phyloP scores from a whole-genome alignment of 2,888 invertebrate genomes.

The Ptychoptera albimana region DNA sequence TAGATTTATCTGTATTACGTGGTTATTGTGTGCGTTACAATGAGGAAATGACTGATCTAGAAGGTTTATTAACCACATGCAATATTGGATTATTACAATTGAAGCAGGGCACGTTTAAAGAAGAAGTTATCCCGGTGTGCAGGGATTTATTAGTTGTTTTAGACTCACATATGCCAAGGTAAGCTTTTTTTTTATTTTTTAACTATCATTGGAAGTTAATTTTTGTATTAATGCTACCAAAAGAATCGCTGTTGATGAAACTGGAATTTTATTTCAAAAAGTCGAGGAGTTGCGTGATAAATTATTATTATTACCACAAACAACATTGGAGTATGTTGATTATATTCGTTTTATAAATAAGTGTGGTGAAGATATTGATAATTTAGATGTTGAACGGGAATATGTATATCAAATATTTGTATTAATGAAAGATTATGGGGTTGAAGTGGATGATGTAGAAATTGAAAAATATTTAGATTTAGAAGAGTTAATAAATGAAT shows the following conservation, averaged over 20 bases:
- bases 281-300: conserved; percentile 41
- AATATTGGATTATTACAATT: conserved; percentile 58
- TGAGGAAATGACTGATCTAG: conserved; percentile 49
- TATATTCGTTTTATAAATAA: conserved; percentile 38
- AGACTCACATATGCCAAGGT: conserved; percentile 47
- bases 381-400: conserved; percentile 55
- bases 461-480: conserved; percentile 29
- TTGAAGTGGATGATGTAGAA: conserved; percentile 57
- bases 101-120: conserved; percentile 53
- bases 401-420: conserved; percentile 72
- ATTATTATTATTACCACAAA: conserved; percentile 46
- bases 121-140: conserved; percentile 54
- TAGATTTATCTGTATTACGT: conserved; percentile 46
- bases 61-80: conserved; percentile 46
- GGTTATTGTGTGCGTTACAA: conserved; percentile 50
- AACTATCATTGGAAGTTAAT: not conserved
- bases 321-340: conserved; percentile 52
- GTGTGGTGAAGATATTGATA: conserved; percentile 46
- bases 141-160: conserved; percentile 48
- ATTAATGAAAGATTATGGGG: conserved; percentile 63
- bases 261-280: conserved; percentile 26
- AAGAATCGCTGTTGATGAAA: conserved; percentile 49
- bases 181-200: conserved; percentile 22
- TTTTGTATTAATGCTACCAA: not conserved
- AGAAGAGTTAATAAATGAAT: conserved; percentile 23